Base-by-base conservation (phyloP, 2,113 vertebrate species). In the Onychorhynchus coronatus region DNA sequence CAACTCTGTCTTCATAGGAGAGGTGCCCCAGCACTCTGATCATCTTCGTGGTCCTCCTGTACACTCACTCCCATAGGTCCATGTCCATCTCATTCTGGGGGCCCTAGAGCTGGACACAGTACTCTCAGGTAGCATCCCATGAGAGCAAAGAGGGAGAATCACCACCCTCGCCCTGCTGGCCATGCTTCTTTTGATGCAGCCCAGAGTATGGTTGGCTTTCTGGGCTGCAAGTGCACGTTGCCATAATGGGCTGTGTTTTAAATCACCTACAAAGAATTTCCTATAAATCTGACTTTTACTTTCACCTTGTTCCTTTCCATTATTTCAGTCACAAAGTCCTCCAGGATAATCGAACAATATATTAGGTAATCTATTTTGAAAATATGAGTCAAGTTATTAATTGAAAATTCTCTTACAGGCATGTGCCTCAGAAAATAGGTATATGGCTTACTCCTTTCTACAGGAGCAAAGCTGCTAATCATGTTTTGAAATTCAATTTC, bases 1-100 rank as follows among this genome's bases (percentile, higher is more conserved):
- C 12, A 66, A 23, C 18, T 15, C 18, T 22, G 27, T 8, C 42
- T 37, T 9, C 8, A 58, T 12, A 50, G 33, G 52, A 58, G 50
- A 66, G 14, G 22, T 62, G 37, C 8, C 27, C 17, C 35, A 50
- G 27, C 9, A 9, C 25, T 28, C 31, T 20, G 31, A 33, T 28
- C 18, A 13, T 24, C 52, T 58, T 66, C 0, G 0, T 37, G 27
- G 23, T 28, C 15, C 27, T 24, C 50, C 37, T 44, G 37, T 20
- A 23, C 33, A 6, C 52, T 50, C 31, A 14, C 5, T 50, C 33
- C 44, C 7, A 50, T 11, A 37, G 21, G 18, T 27, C 27, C 35
- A 42, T 0, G 0, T 16, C 35, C 44, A 13, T 20, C 14, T 23
- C 58, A 33, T 28, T 52, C 33, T 0, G 0, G 12, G 33, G 12